Percentiles rank a stretch among this genome's conserved stretches.
These are phyloP conservation scores for Nomada fabriciana DNA, from an alignment of 2,888 invertebrate species.

Conservation along the genomic window DNA sequence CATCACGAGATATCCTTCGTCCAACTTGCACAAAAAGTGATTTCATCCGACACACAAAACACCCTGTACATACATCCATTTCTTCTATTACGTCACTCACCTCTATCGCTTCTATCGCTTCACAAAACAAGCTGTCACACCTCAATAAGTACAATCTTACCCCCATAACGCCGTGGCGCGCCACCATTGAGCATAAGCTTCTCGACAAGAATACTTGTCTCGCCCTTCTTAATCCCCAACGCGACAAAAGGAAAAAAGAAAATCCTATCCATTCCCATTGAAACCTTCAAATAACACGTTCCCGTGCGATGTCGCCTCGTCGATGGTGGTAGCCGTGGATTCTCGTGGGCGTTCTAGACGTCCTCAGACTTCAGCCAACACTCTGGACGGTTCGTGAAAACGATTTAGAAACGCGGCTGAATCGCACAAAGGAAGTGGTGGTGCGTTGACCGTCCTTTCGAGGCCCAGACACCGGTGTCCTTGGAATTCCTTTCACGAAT, in stretches of 20 bases:
- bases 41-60: no score
- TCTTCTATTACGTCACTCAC: no score
- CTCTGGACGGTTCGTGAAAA: slow-evolving; percentile 51
- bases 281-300: not conserved
- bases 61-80: no score
- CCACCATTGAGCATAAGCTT: no score
- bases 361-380: slow-evolving; percentile 4
- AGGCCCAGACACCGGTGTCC: slow-evolving; percentile 59
- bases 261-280: not conserved
- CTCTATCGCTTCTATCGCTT: no score
- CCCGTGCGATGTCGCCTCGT: not conserved
- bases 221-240: not conserved
- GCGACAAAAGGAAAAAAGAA: not conserved
- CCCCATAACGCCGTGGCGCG: no score
- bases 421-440: slow-evolving; percentile 64
- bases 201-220: not conserved
- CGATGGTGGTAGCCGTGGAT: not conserved
- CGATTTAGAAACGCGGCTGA: slow-evolving; percentile 67
- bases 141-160: no score
- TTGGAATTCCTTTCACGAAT: slow-evolving; percentile 71
- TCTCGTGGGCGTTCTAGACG: slow-evolving; percentile 52
- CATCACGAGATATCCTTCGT: no score
- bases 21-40: no score
- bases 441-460: slow-evolving; percentile 75
- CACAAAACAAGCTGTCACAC: no score